Evolutionary conservation across 1,140 invertebrate species (phyloP).

Genomic region (Drosophila paulistorum): DNA sequence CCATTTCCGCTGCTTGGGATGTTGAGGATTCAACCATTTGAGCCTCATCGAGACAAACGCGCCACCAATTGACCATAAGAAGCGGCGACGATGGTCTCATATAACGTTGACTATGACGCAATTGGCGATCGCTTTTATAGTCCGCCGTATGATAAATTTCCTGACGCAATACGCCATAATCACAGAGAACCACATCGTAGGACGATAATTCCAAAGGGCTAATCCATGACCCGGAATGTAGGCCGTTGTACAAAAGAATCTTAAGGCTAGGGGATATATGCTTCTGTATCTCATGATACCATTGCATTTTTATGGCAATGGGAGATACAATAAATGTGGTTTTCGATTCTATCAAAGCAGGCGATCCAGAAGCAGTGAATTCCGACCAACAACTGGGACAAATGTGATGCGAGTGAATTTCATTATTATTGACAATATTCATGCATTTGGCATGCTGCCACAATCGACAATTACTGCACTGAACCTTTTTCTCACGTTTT

Average conservation of each 20-base stretch:
- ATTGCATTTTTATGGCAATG: conserved; percentile 87
- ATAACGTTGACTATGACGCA: conserved; percentile 58
- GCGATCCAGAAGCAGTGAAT: not conserved
- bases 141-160: conserved; percentile 85
- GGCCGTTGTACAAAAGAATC: conserved; percentile 86
- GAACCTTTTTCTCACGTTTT: not conserved
- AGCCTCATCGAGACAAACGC: conserved; percentile 92
- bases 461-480: conserved; percentile 53
- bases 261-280: conserved; percentile 84
- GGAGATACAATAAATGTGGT: conserved; percentile 91
- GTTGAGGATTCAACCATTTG: conserved; percentile 89
- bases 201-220: conserved; percentile 87
- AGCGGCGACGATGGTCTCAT: conserved; percentile 85
- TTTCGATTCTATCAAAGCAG: conserved; percentile 83
- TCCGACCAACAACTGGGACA: conserved; percentile 75
- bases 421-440: not conserved
- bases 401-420: conserved; percentile 36
- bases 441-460: conserved; percentile 71
- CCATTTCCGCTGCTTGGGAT: conserved; percentile 83
- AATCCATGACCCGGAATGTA: conserved; percentile 85
- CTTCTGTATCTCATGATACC: conserved; percentile 89
- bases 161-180: conserved; percentile 87
- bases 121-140: conserved; percentile 50
- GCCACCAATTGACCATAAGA: conserved; percentile 89
- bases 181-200: conserved; percentile 91